Evolutionary conservation across 1,140 invertebrate species (phyloP), one percentile per base, ranked within the genome.

Genomic region (Drosophila nigromelanica): DNA sequence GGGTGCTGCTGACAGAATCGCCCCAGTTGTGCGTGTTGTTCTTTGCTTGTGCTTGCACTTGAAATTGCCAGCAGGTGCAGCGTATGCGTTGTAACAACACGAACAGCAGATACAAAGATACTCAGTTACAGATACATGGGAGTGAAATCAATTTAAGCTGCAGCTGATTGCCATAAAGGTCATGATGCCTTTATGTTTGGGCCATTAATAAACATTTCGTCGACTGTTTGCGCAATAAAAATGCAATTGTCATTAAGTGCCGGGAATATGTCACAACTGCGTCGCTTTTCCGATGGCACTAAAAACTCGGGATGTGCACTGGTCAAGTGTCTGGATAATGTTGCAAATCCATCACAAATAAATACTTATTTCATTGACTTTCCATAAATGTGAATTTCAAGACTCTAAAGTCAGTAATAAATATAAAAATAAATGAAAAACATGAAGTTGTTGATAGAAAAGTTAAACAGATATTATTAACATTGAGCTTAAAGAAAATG

Each of bases 51-150:
- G 61, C 68, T 59, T 76, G 87, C 90, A 91, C 90, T 91, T 91
- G 87, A 91, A 90, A 91, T 91, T 91, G 90, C 90, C 90, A 91
- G 90, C 90, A 91, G 90, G 90, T 91, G 90, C 90, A 80, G 70
- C 72, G 64, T 72, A 72, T 71, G 73, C 83, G 71, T 54, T 90
- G 69, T 68, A 82, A 90, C 64, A 90, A 90, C 73, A 83, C 18
- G 18, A 18, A 18, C 39, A 15, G 48, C 59, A 50, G 21, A 18
- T 15, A 56, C 37, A 54, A 39, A 40, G 51, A 54, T 59, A 40
- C 30, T 21, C 35, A 43, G 48, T 5, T 35, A 64, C 42, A 70
- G 51, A 47, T 76, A 76, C 64, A 71, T 43, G 51, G 72, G 54
- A 56, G 48, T 54, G 78, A 83, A 80, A 85, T 80, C 86, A 80